phyloP scores from a whole-genome alignment of 2,888 invertebrate species.

The Matsumyia berberina region DNA sequence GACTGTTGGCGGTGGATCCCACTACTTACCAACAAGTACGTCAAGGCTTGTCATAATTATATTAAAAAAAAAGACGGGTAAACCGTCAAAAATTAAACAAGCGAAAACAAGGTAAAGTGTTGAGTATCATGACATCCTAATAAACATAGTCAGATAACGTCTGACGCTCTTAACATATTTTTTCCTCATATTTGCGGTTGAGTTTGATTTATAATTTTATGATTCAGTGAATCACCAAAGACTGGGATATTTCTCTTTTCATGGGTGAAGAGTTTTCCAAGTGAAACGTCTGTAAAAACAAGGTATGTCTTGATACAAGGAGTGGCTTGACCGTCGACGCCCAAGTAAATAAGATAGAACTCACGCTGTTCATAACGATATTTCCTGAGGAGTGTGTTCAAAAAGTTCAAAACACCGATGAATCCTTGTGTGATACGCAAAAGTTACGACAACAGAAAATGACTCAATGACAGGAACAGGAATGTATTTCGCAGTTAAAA shows the following conservation, averaged over 20 bases:
- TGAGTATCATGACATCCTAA: constrained; percentile 51
- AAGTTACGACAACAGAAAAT: not conserved
- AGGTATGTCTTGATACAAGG: not conserved
- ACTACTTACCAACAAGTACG: constrained; percentile 21
- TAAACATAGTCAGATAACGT: constrained; percentile 50
- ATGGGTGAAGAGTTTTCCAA: constrained; percentile 3
- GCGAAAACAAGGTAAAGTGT: constrained; percentile 59
- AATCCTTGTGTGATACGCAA: not conserved
- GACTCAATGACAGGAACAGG: too few species aligned
- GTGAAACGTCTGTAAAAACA: not conserved
- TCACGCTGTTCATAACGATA: too few species aligned
- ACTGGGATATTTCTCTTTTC: constrained; percentile 2
- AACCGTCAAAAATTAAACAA: constrained; percentile 50
- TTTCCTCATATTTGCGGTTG: constrained; percentile 24
- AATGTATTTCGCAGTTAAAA: too few species aligned
- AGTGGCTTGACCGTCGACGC: not conserved
- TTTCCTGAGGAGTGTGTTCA: too few species aligned
- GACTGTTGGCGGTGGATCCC: not conserved
- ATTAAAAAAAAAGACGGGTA: constrained; percentile 1
- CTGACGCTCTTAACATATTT: constrained; percentile 21
- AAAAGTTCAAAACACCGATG: too few species aligned
- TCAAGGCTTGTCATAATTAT: constrained; percentile 18
- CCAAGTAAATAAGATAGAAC: too few species aligned
- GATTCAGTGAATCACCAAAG: constrained; percentile 8
- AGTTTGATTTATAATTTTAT: constrained; percentile 41